Percentiles rank a stretch among this genome's conserved stretches.
These are phyloP conservation scores for Charanyca ferruginea DNA, from an alignment of 2,888 invertebrate genomes.

Conservation along the genomic window DNA sequence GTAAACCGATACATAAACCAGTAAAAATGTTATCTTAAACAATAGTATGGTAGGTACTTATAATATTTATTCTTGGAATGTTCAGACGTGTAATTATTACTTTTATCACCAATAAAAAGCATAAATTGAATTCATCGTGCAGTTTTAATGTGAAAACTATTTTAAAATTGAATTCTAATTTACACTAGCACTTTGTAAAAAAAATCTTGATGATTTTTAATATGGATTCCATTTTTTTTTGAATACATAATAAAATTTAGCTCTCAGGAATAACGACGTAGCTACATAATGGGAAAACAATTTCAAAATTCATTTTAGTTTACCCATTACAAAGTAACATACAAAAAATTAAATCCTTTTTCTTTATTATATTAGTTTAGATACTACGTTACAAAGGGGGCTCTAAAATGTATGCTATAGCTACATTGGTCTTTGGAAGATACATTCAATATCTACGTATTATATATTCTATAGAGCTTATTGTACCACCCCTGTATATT, in stretches of 20 bases:
- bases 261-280: too few relatives aligned
- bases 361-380: too few relatives aligned
- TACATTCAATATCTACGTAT: conserved; percentile 20
- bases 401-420: conserved; percentile 26
- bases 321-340: too few relatives aligned
- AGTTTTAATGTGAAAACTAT: not conserved
- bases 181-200: too few relatives aligned
- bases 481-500: conserved; percentile 38
- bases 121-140: not conserved
- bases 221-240: too few relatives aligned
- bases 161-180: not conserved
- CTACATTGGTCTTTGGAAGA: conserved; percentile 53
- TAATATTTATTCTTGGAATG: conserved; percentile 52
- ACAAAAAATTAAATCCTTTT: too few relatives aligned
- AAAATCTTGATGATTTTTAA: too few relatives aligned
- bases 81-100: conserved; percentile 4
- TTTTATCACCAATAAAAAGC: conserved; percentile 4
- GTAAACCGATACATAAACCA: conserved; percentile 6
- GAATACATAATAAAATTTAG: too few relatives aligned
- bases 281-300: too few relatives aligned
- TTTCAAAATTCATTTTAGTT: too few relatives aligned
- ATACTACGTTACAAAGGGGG: conserved; percentile 19
- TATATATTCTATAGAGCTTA: conserved; percentile 22
- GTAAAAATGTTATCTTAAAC: conserved; percentile 26
- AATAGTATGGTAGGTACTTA: conserved; percentile 17